Percentiles rank a stretch among this genome's conserved stretches.
These are phyloP conservation scores for Apodemia zela DNA, from an alignment of 2,888 invertebrate genomes.

Conservation along the genomic window DNA sequence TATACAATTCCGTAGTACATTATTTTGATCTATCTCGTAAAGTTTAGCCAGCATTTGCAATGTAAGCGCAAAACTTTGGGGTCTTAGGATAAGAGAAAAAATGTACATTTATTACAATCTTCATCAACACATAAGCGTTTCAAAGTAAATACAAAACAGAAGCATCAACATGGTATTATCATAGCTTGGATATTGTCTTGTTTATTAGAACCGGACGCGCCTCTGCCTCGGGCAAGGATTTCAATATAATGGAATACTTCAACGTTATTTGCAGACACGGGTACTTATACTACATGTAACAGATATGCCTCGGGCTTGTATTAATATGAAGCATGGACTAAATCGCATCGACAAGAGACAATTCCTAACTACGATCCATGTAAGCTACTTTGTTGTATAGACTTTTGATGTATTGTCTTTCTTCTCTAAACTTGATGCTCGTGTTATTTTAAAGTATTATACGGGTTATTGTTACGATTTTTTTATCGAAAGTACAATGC, in stretches of 20 bases:
- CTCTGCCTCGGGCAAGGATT: conserved; percentile 67
- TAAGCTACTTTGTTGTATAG: conserved; percentile 36
- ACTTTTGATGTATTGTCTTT: conserved; percentile 37
- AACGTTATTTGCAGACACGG: conserved; percentile 72
- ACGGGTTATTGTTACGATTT: background rate
- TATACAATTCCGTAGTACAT: too few species aligned
- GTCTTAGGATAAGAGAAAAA: too few species aligned
- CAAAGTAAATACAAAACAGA: conserved; percentile 5
- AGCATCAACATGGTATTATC: background rate
- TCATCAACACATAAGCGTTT: conserved; percentile 22
- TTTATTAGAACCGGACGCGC: conserved; percentile 71
- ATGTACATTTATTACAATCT: background rate
- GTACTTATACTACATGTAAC: conserved; percentile 48
- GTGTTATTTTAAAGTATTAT: background rate
- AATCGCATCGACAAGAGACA: conserved; percentile 55
- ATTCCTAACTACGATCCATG: conserved; percentile 38
- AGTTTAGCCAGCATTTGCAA: too few species aligned
- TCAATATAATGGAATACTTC: conserved; percentile 79
- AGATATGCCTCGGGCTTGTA: conserved; percentile 61
- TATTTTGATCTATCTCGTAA: too few species aligned
- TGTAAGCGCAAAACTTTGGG: too few species aligned
- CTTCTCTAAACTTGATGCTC: background rate
- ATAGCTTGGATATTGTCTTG: conserved; percentile 56
- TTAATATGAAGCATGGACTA: conserved; percentile 57
- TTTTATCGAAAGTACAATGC: too few species aligned